Evolutionary conservation across 1,140 invertebrate genomes (phyloP).

Genomic region (Babylonia areolata): DNA sequence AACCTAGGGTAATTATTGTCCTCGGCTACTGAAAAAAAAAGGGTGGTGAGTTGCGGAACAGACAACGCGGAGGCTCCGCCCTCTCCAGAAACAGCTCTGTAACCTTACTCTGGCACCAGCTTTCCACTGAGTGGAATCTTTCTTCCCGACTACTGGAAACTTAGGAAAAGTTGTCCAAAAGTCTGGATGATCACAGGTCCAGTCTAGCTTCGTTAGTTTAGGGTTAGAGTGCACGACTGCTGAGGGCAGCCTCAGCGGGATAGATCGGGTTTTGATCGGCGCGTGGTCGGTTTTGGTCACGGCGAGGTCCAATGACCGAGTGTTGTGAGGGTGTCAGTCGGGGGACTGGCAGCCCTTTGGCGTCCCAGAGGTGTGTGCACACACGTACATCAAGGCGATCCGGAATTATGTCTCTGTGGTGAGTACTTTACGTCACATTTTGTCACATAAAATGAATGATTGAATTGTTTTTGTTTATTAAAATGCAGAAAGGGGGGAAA

Average conservation of each 20-base stretch:
- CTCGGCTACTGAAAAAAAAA: no score
- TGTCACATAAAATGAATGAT: no score
- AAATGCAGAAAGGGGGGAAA: no score
- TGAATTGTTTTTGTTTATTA: no score
- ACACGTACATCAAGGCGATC: constrained; percentile 2
- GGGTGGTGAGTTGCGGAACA: no score
- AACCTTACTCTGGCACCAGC: constrained; percentile 30
- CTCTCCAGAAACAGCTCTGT: constrained; percentile 4
- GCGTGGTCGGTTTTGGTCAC: constrained; percentile 3
- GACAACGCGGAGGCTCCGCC: constrained; percentile 24
- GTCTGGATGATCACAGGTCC: constrained; percentile 29
- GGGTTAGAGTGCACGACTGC: background rate
- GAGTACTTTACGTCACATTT: constrained; percentile 23
- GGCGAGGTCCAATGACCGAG: constrained; percentile 24
- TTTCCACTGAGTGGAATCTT: constrained; percentile 16
- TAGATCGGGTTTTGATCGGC: background rate
- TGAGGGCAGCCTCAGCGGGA: constrained; percentile 26
- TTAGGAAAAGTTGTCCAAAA: background rate
- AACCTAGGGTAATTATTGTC: no score
- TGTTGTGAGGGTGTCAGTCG: constrained; percentile 40
- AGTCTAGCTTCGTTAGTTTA: constrained; percentile 31
- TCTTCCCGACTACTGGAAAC: constrained; percentile 36
- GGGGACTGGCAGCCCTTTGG: constrained; percentile 29
- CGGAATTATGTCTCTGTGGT: constrained; percentile 41
- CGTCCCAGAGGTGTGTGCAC: constrained; percentile 13